Conservation (phyloP, 2,113 vertebrate genomes). For the Pedionomus torquatus region DNA sequence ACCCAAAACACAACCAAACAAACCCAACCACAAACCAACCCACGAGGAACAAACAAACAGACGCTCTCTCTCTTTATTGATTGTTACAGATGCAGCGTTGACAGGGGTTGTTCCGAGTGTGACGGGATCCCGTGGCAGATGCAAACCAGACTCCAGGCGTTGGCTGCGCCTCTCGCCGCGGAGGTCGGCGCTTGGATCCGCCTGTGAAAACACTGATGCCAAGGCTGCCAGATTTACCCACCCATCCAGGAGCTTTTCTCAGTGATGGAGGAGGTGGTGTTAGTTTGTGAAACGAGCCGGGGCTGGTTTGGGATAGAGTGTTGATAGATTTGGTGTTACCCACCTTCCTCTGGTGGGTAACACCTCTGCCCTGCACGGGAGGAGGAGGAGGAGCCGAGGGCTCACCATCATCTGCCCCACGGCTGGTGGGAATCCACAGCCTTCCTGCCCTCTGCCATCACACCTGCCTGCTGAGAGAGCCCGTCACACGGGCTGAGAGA, state of each 20-base stretch:
- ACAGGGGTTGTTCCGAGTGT: conserved; percentile 53
- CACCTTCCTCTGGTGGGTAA: neutral
- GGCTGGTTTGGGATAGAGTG: neutral
- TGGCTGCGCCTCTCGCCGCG: neutral
- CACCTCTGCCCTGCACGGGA: neutral
- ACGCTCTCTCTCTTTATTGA: conserved; percentile 41
- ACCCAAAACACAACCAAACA: neutral
- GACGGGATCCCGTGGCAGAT: conserved; percentile 61
- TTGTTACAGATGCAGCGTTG: conserved; percentile 63
- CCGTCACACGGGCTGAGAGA: too few relatives aligned
- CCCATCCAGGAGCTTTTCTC: neutral
- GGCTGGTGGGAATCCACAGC: neutral
- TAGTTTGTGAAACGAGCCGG: neutral
- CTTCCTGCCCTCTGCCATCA: neutral
- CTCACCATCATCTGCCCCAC: neutral
- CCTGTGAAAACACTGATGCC: conserved; percentile 29
- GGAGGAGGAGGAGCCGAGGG: neutral
- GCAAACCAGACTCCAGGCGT: conserved; percentile 52
- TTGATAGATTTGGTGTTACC: too few relatives aligned
- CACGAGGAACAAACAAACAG: neutral
- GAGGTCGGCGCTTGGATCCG: conserved; percentile 41
- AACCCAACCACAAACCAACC: neutral
- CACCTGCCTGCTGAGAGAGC: accelerated
- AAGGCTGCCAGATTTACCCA: conserved; percentile 14
- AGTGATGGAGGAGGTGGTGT: neutral